A percentile compares a stretch with the other conserved stretches of the same genome.
Evolutionary conservation across 1,140 invertebrate species (phyloP).

Genomic region (Drosophila auraria): DNA sequence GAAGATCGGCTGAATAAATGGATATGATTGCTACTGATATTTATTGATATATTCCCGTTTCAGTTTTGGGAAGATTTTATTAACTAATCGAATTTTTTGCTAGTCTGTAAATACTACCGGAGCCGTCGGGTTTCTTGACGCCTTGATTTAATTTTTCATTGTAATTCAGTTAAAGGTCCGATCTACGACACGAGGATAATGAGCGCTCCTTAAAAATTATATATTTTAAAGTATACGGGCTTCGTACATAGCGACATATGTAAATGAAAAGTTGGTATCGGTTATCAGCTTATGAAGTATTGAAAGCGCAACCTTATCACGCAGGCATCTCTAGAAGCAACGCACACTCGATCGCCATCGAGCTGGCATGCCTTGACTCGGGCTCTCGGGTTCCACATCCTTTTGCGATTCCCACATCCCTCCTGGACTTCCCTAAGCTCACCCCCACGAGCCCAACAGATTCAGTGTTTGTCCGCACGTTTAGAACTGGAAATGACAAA

Average conservation of each 20-base stretch:
- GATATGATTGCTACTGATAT: no score
- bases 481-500: slow-evolving; percentile 83
- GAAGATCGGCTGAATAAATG: no score
- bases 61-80: neutral
- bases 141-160: no score
- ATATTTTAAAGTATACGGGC: no score
- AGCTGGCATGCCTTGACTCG: slow-evolving; percentile 22
- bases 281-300: neutral
- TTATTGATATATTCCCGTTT: neutral
- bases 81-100: no score
- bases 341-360: slow-evolving; percentile 44
- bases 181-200: no score
- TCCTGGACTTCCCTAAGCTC: neutral
- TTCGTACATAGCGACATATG: no score
- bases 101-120: no score
- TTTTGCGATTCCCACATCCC: slow-evolving; percentile 4
- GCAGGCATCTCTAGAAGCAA: slow-evolving; percentile 31
- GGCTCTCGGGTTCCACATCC: slow-evolving; percentile 19
- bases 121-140: no score
- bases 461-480: slow-evolving; percentile 77
- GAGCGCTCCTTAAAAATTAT: no score
- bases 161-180: no score
- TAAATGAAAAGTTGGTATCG: no score
- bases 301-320: neutral
- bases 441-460: slow-evolving; percentile 16